Percentiles rank a stretch among this genome's conserved stretches.
Evolutionary conservation across 53 echinoderm and acorn worm species (phyloP).

Genomic region (Holothuria scabra): DNA sequence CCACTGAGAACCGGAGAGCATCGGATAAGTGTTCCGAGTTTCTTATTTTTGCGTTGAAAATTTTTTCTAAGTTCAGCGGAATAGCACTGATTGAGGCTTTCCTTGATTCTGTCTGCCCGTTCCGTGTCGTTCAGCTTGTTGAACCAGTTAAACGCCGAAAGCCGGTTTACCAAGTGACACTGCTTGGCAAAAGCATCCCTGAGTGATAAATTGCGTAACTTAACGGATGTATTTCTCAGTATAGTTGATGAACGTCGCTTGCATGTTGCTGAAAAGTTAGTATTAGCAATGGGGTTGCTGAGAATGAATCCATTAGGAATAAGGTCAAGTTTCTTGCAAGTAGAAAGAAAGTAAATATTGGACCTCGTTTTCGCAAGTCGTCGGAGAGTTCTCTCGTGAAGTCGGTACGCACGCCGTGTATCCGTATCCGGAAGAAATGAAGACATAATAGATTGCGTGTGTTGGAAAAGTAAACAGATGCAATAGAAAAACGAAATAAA

Average conservation of each 20-base stretch:
- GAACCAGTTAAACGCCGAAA: background rate
- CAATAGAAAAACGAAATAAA: too few species aligned
- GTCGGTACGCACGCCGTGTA: too few species aligned
- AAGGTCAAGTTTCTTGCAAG: background rate
- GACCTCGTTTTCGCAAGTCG: background rate
- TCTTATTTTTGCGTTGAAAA: too few species aligned
- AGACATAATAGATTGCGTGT: too few species aligned
- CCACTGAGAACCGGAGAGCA: too few species aligned
- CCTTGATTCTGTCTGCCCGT: background rate
- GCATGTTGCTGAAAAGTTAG: background rate
- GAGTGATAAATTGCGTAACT: background rate
- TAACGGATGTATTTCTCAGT: background rate
- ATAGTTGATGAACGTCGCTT: background rate
- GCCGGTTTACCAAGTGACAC: background rate
- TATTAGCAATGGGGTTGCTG: background rate
- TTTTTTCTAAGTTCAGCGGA: too few species aligned
- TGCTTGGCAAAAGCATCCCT: background rate
- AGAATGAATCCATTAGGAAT: background rate
- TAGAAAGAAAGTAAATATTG: background rate
- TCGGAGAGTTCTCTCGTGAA: background rate
- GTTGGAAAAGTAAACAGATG: too few species aligned
- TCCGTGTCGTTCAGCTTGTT: background rate
- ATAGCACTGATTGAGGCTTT: background rate
- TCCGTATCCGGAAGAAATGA: too few species aligned
- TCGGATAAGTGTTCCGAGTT: background rate